A percentile compares a stretch with the other conserved stretches of the same genome.
Evolutionary conservation across 2,888 invertebrate species (phyloP).

Genomic region (Sarcophaga carnaria): DNA sequence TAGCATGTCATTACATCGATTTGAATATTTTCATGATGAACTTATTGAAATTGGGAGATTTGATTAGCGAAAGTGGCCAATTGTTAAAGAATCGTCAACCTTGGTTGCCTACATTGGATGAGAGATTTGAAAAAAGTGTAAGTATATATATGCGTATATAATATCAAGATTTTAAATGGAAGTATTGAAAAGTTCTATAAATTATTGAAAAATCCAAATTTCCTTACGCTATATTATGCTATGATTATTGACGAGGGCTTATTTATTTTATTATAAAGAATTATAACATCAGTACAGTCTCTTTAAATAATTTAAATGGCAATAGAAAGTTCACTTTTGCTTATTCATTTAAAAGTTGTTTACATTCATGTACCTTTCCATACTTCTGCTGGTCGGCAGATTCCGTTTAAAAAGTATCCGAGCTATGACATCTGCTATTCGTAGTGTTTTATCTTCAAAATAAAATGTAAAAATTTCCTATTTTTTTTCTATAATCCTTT

Average conservation of each 20-base stretch:
- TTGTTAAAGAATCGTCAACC: slow-evolving; percentile 37
- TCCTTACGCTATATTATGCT: not conserved
- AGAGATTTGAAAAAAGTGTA: slow-evolving; percentile 54
- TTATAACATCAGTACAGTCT: not conserved
- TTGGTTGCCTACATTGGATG: slow-evolving; percentile 34
- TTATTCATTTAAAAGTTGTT: too few species aligned
- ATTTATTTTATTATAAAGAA: too few species aligned
- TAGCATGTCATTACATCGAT: slow-evolving; percentile 29
- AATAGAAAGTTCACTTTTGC: too few species aligned
- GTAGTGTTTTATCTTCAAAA: too few species aligned
- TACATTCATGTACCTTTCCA: too few species aligned
- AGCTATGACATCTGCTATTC: too few species aligned
- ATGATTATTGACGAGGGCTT: too few species aligned
- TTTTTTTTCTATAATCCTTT: not conserved
- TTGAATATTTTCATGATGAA: slow-evolving; percentile 5
- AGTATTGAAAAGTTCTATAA: not conserved
- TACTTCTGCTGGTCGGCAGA: too few species aligned
- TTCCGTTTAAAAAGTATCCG: too few species aligned
- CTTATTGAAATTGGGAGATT: slow-evolving; percentile 33
- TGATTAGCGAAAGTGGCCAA: not conserved
- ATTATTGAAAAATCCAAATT: too few species aligned
- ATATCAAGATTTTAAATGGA: too few species aligned
- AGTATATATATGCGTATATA: not conserved
- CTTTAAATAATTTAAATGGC: not conserved
- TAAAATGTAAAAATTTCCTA: too few species aligned